Evolutionary conservation across 1,140 invertebrate species (phyloP), one percentile per base, ranked within the genome.

Genomic region (Drosophila quadrilineata): DNA sequence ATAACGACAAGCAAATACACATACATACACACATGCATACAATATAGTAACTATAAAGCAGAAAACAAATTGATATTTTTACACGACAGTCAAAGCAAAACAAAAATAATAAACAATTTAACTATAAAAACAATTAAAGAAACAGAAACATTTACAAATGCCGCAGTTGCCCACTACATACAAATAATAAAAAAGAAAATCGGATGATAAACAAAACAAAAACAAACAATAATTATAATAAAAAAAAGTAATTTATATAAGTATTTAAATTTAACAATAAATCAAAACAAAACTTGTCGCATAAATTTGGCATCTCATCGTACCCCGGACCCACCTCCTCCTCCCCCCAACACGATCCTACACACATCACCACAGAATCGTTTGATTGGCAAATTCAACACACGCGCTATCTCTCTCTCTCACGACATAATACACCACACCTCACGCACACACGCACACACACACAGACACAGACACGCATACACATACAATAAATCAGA

Each of bases 71-170:
- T 71, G 73, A 84, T 85, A 85, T 85, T 85, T 85, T 85, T 85
- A 85, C 79, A 85, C n/a, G n/a, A n/a, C 80, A 86, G 66, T 79
- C 66, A 74, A 65, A 68, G 46, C n/a, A 43, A 68, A 63, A 62
- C 26, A 58, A 58, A 58, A 49, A 6, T n/a, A 14, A 33, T 33
- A 43, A 24, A 21, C 3, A 60, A 35, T 79, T 84, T 84, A 84
- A 77, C 71, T 85, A 84, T 84, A 74, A 58, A 62, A 57, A 54
- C n/a, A n/a, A n/a, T n/a, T n/a, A n/a, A n/a, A n/a, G n/a, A n/a
- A n/a, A n/a, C n/a, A n/a, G n/a, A n/a, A n/a, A 73, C 66, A 86
- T 85, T 86, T 86, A 86, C 80, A 85, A 85, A 85, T 85, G 80
- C 79, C 79, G 75, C 79, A 85, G 79, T 85, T 85, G 79, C 79